These are phyloP conservation scores for Muscicapa comitata DNA, from an alignment of 2,797 vertebrate species.

Conservation along the genomic window DNA sequence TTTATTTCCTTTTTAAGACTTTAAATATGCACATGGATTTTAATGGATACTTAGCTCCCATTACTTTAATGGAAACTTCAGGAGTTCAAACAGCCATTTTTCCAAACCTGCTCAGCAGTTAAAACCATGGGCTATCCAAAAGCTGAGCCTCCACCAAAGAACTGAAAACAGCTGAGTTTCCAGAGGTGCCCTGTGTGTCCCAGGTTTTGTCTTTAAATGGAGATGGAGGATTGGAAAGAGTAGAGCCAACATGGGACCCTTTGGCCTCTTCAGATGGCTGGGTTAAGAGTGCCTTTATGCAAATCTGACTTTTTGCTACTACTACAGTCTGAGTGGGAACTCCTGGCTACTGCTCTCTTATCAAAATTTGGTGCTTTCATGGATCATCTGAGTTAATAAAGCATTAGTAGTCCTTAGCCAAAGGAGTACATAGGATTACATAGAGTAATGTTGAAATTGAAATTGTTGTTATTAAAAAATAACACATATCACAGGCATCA, in stretches of 20 bases:
- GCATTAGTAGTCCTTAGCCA: background rate
- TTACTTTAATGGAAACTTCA: background rate
- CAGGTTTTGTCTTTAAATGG: background rate
- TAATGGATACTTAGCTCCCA: background rate
- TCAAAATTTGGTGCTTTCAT: background rate
- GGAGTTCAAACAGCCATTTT: background rate
- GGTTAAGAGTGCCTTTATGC: background rate
- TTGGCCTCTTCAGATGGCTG: background rate
- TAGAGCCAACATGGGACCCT: background rate
- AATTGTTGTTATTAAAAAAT: no score
- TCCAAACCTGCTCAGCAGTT: background rate
- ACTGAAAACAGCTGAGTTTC: background rate
- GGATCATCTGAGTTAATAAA: background rate
- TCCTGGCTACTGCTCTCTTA: background rate
- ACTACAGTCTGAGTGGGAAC: background rate
- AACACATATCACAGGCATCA: background rate
- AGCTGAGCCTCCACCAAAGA: background rate
- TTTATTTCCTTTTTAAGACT: background rate
- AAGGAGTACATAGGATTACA: no score
- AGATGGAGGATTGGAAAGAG: background rate
- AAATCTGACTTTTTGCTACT: background rate
- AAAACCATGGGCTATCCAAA: background rate
- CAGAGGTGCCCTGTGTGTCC: background rate
- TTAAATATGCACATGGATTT: background rate
- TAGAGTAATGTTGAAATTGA: background rate